phyloP scores from a whole-genome alignment of 2,113 vertebrate genomes.

The Mugil cephalus region DNA sequence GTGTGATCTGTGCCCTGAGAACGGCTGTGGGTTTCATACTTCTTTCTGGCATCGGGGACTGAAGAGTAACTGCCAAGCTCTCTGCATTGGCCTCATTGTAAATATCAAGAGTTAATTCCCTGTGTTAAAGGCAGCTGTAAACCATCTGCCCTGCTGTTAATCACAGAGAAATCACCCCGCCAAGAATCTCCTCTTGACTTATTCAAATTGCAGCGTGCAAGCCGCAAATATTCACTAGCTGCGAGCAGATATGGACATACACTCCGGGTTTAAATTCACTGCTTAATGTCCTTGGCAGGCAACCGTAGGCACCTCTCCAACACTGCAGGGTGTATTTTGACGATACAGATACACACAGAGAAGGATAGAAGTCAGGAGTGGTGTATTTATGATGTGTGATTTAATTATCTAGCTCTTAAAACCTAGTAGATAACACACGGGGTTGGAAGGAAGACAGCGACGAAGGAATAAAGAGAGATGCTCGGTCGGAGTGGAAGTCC shows the following conservation, averaged over 20 bases:
- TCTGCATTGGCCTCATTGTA: slow-evolving; percentile 83
- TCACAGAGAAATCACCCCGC: slow-evolving; percentile 83
- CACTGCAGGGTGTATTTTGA: slow-evolving; percentile 40
- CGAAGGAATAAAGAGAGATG: slow-evolving; percentile 15
- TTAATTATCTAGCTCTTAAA: slow-evolving; percentile 83
- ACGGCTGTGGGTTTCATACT: slow-evolving; percentile 34
- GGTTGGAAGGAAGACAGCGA: slow-evolving; percentile 18
- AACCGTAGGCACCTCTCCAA: slow-evolving; percentile 61
- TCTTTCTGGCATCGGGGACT: slow-evolving; percentile 26
- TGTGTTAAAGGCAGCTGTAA: slow-evolving; percentile 88
- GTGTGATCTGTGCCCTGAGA: slow-evolving; percentile 56
- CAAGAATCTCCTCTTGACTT: slow-evolving; percentile 82
- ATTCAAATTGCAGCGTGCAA: slow-evolving; percentile 80
- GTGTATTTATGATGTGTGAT: slow-evolving; percentile 84
- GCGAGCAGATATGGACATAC: slow-evolving; percentile 66
- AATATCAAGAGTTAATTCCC: slow-evolving; percentile 88
- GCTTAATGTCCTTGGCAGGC: slow-evolving; percentile 83
- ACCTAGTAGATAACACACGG: slow-evolving; percentile 71
- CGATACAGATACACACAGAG: slow-evolving; percentile 31
- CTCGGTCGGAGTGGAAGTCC: slow-evolving; percentile 40
- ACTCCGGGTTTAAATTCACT: slow-evolving; percentile 81
- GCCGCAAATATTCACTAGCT: slow-evolving; percentile 75
- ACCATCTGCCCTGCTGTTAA: slow-evolving; percentile 84
- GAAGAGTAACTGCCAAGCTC: slow-evolving; percentile 65
- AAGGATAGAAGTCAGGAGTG: slow-evolving; percentile 33